Evolutionary conservation across 37 sponge, comb jelly and placozoan species (phyloP), one percentile per base, ranked within the genome.

Genomic region (Halisarca cf. caerulea): DNA sequence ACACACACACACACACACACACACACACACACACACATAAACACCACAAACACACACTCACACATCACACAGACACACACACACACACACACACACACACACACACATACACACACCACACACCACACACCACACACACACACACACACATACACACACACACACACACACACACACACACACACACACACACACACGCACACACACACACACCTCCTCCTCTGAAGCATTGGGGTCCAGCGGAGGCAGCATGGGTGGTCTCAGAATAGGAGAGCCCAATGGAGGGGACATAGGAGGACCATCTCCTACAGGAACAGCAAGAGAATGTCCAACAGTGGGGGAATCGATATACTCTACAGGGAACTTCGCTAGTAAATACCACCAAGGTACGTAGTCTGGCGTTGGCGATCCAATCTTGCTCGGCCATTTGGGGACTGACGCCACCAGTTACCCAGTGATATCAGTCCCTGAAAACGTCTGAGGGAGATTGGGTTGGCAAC

Each of bases 211-310:
- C 82, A 81, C 82, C 85, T 87, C 88, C 37, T 66, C 60, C 17
- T 62, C 68, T 15, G 84, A 34, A 24, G 83, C 83, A 3, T 59
- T 39, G 2, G 54, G 55, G 15, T 80, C 47, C 1, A 92, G 37
- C 0, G 92, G 92, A 28, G 92, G 92, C 14, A 92, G 86, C 66
- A 86, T 86, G 18, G 89, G 92, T 1, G 92, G 86, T 45, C 89
- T 80, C 34, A 86, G 69, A 30, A 92, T 79, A 70, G 77, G 69
- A 68, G 51, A 47, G n/a, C n/a, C n/a, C n/a, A n/a, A n/a, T n/a
- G n/a, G n/a, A n/a, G n/a, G n/a, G n/a, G n/a, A n/a, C n/a, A n/a
- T n/a, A n/a, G n/a, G n/a, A n/a, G n/a, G n/a, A n/a, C n/a, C n/a
- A n/a, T n/a, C n/a, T n/a, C n/a, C n/a, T n/a, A n/a, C n/a, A n/a